Base-by-base conservation (phyloP, 2,797 vertebrate species). In the Cyclura pinguis region DNA sequence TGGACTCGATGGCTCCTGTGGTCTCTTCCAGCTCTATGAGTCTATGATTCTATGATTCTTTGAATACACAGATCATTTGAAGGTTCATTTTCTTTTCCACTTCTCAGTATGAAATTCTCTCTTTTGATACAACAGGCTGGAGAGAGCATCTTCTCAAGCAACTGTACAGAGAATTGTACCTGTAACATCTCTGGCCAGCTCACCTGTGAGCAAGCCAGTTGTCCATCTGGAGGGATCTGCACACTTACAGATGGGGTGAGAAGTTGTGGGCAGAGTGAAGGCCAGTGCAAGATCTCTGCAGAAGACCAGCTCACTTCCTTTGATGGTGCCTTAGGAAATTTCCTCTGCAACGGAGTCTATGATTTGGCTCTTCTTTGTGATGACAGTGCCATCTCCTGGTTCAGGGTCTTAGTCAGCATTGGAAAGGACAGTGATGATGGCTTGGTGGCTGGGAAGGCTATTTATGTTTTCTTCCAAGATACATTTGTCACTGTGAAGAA, bases 321-420 rank as follows among this genome's bases (percentile, higher is more conserved):
- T 6, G 97, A 98, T 64, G 98, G 97, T 52, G 93, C 96, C 88
- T 83, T 52, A 0, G 96, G 94, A 32, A 42, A 73, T 0, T 32
- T 96, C 16, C 77, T 42, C 62, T 92, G 89, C 50, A 78, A 91
- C 1, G 97, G 97, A 16, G 88, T 96, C 13, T 97, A 97, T 1
- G 97, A 98, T 89, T 69, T 98, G 74, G 97, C 97, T 0, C 95
- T 95, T 52, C 91, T 95, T 84, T 98, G 98, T 32, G 87, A 96
- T 1, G 90, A 93, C 80, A 12, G 64, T 0, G 67, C 88, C 2
- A 0, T 69, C 9, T 92, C 93, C 76, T 98, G 97, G 98, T 98
- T 98, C 96, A 96, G 98, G 0, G 96, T 98, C 74, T 92, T 98
- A 12, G 86, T 59, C 35, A 67, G 35, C 27, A 78, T 91, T 2